Conservation (phyloP, 2,888 invertebrate species). For the Lepidocyrtinus sp. region DNA sequence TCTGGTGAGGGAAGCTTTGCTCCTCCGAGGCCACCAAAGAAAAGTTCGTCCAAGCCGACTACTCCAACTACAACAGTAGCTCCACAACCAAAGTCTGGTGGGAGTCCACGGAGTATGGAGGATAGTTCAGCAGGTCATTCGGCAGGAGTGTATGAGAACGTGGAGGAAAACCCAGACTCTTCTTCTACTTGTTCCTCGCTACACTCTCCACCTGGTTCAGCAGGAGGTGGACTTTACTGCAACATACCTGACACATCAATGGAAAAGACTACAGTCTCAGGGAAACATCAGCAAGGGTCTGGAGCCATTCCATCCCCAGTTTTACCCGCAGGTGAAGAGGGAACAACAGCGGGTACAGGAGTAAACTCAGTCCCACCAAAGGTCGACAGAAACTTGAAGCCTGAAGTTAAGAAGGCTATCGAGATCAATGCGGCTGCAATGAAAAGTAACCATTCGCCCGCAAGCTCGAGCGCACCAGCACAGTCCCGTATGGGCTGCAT, state of each 20-base stretch:
- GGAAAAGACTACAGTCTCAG: conserved; percentile 43
- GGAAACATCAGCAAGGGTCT: conserved; percentile 33
- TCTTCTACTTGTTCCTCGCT: conserved; percentile 67
- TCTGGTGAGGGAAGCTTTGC: conserved; percentile 38
- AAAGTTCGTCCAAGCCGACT: conserved; percentile 56
- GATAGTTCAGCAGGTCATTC: conserved; percentile 24
- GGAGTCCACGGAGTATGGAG: conserved; percentile 34
- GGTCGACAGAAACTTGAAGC: conserved; percentile 68
- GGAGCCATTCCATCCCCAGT: conserved; percentile 29
- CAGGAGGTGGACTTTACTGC: conserved; percentile 59
- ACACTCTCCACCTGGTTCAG: conserved; percentile 68
- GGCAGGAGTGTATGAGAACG: conserved; percentile 62
- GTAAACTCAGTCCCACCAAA: conserved; percentile 63
- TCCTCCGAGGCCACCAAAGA: conserved; percentile 69
- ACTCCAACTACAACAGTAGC: conserved; percentile 29
- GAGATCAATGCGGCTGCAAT: conserved; percentile 40
- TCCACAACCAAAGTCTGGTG: conserved; percentile 27
- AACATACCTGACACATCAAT: conserved; percentile 58
- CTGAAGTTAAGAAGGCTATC: conserved; percentile 59
- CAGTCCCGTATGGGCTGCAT: conserved; percentile 57
- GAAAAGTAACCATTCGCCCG: background rate
- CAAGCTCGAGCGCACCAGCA: conserved; percentile 23
- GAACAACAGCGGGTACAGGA: conserved; percentile 19
- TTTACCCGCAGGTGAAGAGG: conserved; percentile 36
- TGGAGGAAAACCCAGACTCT: conserved; percentile 65